Conservation (phyloP, 2,888 invertebrate genomes). For the Agonopterix alstromeriana region DNA sequence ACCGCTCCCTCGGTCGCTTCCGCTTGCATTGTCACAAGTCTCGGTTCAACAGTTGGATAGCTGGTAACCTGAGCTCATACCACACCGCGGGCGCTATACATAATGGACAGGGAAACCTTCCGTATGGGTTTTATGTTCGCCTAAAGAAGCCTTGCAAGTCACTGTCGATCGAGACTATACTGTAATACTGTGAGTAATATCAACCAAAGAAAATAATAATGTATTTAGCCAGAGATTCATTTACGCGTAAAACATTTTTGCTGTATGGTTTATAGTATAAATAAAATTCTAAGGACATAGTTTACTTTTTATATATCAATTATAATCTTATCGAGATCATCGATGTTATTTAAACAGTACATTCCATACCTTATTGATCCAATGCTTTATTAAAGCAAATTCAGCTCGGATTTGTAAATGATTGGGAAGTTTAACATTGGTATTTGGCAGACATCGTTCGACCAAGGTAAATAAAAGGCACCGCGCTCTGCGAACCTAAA, state of each 20-base stretch:
- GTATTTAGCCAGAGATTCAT: background rate
- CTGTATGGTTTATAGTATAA: no score
- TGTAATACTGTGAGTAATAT: no score
- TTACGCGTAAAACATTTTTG: no score
- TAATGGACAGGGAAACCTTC: conserved; percentile 59
- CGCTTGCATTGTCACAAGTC: conserved; percentile 8
- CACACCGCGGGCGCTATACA: conserved; percentile 18
- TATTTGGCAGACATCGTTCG: background rate
- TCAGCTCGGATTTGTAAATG: conserved; percentile 27
- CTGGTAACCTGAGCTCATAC: conserved; percentile 30
- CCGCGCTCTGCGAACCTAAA: no score
- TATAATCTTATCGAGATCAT: no score
- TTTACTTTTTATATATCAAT: no score
- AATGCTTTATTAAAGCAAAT: conserved; percentile 16
- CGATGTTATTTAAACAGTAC: no score
- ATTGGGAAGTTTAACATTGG: conserved; percentile 20
- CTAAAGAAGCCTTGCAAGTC: conserved; percentile 46
- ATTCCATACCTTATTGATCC: background rate
- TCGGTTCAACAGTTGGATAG: conserved; percentile 18
- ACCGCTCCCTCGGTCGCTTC: conserved; percentile 2
- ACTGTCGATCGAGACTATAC: background rate
- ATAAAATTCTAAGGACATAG: no score
- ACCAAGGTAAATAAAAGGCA: no score
- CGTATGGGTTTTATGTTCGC: conserved; percentile 27
- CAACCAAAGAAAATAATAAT: conserved; percentile 1